Evolutionary conservation across 2,888 invertebrate genomes (phyloP).

Genomic region (Heteropelma amictum): DNA sequence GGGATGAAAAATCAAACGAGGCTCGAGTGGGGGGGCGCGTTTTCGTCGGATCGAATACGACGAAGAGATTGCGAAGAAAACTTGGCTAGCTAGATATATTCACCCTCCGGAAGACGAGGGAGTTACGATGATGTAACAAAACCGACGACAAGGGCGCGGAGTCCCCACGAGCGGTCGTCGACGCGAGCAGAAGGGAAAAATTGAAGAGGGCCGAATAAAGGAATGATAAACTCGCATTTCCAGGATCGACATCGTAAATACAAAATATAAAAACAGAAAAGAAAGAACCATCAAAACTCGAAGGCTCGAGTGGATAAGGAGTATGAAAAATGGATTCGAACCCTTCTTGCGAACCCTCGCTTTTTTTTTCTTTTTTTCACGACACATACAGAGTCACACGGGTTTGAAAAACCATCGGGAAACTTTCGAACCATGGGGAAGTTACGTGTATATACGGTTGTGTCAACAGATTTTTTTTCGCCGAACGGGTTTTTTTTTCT

Average conservation of each 20-base stretch:
- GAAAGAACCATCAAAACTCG: neutral
- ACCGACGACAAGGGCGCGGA: neutral
- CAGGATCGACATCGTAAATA: neutral
- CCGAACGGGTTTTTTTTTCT: neutral
- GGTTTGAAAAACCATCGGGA: conserved; percentile 10
- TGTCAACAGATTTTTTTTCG: too few relatives aligned
- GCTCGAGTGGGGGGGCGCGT: neutral
- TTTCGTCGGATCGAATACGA: too few relatives aligned
- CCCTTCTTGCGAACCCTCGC: neutral
- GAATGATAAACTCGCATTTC: conserved; percentile 2
- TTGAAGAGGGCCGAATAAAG: neutral
- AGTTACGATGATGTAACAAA: neutral
- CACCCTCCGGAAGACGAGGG: neutral
- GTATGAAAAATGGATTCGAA: conserved; percentile 15
- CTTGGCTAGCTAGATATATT: too few relatives aligned
- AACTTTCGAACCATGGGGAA: neutral
- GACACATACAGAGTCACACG: conserved; percentile 16
- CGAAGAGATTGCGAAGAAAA: too few relatives aligned
- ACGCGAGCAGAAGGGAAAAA: neutral
- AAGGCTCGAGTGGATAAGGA: neutral
- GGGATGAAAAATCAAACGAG: too few relatives aligned
- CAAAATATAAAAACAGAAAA: conserved; percentile 2
- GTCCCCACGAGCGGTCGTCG: neutral
- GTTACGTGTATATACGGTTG: too few relatives aligned
- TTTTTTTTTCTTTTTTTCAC: conserved; percentile 10